Base-by-base conservation (phyloP, 2,888 invertebrate genomes). In the Orchesella flavescens region DNA sequence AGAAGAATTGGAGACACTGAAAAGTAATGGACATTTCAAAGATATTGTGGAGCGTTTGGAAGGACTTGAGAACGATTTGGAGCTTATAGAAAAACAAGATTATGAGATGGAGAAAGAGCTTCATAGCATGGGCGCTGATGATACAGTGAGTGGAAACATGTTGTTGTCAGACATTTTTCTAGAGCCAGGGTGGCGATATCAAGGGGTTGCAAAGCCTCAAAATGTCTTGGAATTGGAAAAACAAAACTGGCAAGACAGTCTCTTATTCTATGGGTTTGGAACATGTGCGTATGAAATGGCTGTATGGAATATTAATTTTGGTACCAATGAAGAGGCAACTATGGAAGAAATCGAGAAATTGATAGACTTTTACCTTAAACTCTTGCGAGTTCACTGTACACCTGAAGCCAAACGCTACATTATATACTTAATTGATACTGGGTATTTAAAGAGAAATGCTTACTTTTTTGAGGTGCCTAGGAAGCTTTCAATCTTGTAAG, bases 201-300 rank as follows among this genome's bases (percentile, higher is more conserved):
- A 13, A 21, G 44, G 10, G 10, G 43, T 44, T 24, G 65, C 65
- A 34, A 34, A n/a, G n/a, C n/a, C n/a, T 63, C 63, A 63, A 23
- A n/a, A 10, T 19, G 17, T 43, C 15, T 61, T 53, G 43, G 46
- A 46, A 19, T 17, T 23, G 4, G 17, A 34, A 3, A 49, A 9
- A 7, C 19, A 24, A 9, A n/a, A 24, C 10, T n/a, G 63, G 43
- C 10, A 21, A 1, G 76, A 76, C 4, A 1, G 15, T 1, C n/a
- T 15, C 15, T n/a, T 44, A 13, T 77, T 77, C 43, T 77, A 77
- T 24, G 77, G 69, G 1, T 44, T 77, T n/a, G 77, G 77, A n/a
- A 69, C 49, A 17, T 77, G 77, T 44, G 34, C 53, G 17, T 59
- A 17, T 34, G 34, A 44, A 15, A 9, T 4, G 17, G 23, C 72